Evolutionary conservation across 1,140 invertebrate species (phyloP).

Genomic region (Periplaneta americana): DNA sequence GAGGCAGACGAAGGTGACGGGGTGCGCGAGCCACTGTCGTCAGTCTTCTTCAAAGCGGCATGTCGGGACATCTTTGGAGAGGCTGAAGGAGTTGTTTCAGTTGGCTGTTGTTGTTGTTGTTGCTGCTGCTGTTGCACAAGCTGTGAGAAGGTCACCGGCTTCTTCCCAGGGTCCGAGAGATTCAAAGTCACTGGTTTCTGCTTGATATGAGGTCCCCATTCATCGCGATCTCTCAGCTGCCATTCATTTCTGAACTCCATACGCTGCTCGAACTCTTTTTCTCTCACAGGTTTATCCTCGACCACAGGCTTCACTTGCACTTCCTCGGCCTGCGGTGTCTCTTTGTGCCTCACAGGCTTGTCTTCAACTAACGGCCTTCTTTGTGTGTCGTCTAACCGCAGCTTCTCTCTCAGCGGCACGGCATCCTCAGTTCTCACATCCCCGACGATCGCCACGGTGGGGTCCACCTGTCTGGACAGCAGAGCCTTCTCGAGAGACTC

Average conservation of each 20-base stretch:
- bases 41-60: constrained; percentile 21
- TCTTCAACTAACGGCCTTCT: constrained; percentile 38
- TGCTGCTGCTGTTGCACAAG: constrained; percentile 25
- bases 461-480: constrained; percentile 49
- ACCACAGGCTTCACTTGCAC: constrained; percentile 34
- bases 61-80: constrained; percentile 38
- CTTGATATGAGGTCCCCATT: constrained; percentile 23
- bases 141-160: constrained; percentile 25
- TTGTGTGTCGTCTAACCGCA: constrained; percentile 38
- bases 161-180: constrained; percentile 26
- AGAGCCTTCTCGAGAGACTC: constrained; percentile 59
- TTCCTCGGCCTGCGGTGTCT: not conserved
- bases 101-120: constrained; percentile 15
- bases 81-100: constrained; percentile 32
- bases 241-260: not conserved
- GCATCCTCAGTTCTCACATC: not conserved
- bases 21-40: constrained; percentile 34
- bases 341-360: not conserved
- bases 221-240: not conserved
- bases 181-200: constrained; percentile 44
- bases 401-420: constrained; percentile 27
- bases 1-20: constrained; percentile 54
- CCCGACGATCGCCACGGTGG: constrained; percentile 43
- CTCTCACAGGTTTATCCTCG: not conserved
- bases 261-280: not conserved